Percentiles rank a stretch among this genome's conserved stretches.
These are phyloP conservation scores for Mastigias papua DNA, from an alignment of 30 jellyfish, hydroid and myxozoan genomes.

Conservation along the genomic window DNA sequence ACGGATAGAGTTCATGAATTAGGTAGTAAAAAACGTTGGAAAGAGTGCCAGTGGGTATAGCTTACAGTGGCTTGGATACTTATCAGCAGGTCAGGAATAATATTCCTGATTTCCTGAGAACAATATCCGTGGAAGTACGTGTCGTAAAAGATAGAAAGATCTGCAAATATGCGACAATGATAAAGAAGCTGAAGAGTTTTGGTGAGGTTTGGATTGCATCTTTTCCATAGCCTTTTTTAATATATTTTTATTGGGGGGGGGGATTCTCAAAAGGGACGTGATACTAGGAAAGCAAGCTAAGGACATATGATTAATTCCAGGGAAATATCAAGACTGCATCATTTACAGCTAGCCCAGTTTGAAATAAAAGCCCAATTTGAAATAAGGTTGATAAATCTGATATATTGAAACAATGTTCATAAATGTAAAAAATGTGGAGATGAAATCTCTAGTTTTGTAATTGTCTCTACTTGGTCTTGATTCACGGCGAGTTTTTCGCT, in stretches of 20 bases:
- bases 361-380: neutral
- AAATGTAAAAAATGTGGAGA: neutral
- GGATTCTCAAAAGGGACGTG: neutral
- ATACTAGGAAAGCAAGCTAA: slow-evolving; percentile 1
- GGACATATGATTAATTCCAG: neutral
- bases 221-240: neutral
- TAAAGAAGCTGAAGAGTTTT: too few species aligned
- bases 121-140: too few species aligned
- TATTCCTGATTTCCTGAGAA: too few species aligned
- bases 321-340: neutral
- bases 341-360: neutral
- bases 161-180: too few species aligned
- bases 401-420: neutral
- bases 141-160: too few species aligned
- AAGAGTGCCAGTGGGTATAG: too few species aligned
- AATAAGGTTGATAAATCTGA: neutral
- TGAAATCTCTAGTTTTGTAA: neutral
- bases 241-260: neutral
- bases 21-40: too few species aligned
- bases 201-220: too few species aligned
- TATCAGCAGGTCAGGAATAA: too few species aligned
- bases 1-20: too few species aligned
- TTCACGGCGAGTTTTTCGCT: slow-evolving; percentile 7
- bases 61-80: too few species aligned
- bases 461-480: slow-evolving; percentile 26